These are phyloP conservation scores for Lycodopsis pacificus DNA, from an alignment of 2,797 vertebrate genomes.

Conservation along the genomic window DNA sequence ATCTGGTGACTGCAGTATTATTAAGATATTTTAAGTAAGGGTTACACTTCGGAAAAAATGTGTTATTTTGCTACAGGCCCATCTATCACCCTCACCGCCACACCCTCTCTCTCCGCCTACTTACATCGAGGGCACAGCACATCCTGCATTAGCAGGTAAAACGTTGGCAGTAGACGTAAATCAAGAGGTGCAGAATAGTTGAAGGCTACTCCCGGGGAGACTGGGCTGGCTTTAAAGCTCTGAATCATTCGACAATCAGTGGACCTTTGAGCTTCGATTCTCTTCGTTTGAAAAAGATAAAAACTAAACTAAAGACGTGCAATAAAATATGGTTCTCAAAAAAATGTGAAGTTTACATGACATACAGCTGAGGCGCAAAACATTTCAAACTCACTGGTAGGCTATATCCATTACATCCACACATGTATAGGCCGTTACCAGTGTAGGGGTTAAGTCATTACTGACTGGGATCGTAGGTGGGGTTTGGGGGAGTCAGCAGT, in stretches of 20 bases:
- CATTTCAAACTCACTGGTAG: background rate
- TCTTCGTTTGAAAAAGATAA: background rate
- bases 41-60: too few species aligned
- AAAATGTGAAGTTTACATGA: background rate
- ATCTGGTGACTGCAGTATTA: background rate
- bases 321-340: background rate
- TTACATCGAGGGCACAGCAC: background rate
- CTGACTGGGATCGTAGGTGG: conserved; percentile 8
- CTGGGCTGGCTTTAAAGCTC: background rate
- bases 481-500: background rate
- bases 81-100: background rate
- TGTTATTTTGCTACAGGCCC: background rate
- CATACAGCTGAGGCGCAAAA: background rate
- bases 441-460: conserved; percentile 8
- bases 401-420: background rate
- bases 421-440: conserved; percentile 1
- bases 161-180: background rate
- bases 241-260: background rate
- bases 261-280: background rate
- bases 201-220: background rate
- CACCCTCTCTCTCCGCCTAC: background rate
- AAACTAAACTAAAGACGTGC: background rate
- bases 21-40: background rate
- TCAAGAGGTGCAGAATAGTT: background rate
- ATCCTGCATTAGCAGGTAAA: background rate